Evolutionary conservation across 2,113 vertebrate species (phyloP).

Genomic region (Pelusios castaneus): DNA sequence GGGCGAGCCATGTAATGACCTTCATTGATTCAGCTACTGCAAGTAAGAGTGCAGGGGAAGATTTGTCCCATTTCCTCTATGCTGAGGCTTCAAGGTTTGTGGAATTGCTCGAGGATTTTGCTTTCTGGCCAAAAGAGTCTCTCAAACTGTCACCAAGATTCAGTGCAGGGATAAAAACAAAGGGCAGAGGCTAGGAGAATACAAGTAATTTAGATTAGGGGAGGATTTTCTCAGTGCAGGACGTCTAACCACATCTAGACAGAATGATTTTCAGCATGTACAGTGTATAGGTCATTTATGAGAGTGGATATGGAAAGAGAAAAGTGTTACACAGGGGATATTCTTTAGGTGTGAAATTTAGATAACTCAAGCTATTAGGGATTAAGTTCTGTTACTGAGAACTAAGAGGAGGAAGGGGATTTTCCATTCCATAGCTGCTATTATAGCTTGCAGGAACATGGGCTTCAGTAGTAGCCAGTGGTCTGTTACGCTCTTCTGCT

Average conservation of each 20-base stretch:
- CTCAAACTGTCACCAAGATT: constrained; percentile 26
- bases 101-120: constrained; percentile 60
- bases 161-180: constrained; percentile 13
- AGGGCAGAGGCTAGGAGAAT: constrained; percentile 20
- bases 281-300: neutral
- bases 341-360: neutral
- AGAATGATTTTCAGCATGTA: neutral
- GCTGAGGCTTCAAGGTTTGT: constrained; percentile 11
- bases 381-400: neutral
- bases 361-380: neutral
- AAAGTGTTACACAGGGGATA: neutral
- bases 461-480: neutral
- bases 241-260: neutral
- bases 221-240: neutral
- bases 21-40: constrained; percentile 65
- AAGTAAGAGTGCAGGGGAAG: constrained; percentile 49
- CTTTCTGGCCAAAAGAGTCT: constrained; percentile 35
- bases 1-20: constrained; percentile 62
- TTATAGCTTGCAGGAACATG: neutral
- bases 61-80: constrained; percentile 62
- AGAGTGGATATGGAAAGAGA: neutral
- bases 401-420: neutral
- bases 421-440: accelerated
- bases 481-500: neutral
- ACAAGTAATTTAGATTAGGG: neutral